Conservation (phyloP, 23 tunicate genomes). For the Aplidium turbinatum region DNA sequence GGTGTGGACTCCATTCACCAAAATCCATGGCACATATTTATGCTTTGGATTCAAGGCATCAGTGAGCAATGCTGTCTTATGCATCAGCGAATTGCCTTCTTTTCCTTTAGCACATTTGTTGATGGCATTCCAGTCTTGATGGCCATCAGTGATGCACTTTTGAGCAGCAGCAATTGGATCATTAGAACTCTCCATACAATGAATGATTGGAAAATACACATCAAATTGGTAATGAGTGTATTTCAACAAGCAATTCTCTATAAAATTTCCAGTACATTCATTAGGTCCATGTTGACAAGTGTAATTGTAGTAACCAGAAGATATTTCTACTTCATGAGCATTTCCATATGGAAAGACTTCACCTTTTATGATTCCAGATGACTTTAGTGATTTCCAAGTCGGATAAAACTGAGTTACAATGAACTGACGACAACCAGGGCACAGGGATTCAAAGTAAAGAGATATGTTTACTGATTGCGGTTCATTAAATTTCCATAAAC, state of each 20-base stretch:
- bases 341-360: constrained; percentile 76
- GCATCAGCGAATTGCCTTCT: constrained; percentile 83
- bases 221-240: constrained; percentile 38
- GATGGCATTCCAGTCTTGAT: constrained; percentile 49
- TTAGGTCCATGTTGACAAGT: constrained; percentile 92
- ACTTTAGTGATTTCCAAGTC: constrained; percentile 59
- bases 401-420: constrained; percentile 64
- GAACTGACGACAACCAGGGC: constrained; percentile 70
- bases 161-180: constrained; percentile 75
- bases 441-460: constrained; percentile 73
- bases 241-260: constrained; percentile 82
- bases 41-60: constrained; percentile 61
- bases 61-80: constrained; percentile 59
- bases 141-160: constrained; percentile 50
- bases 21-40: constrained; percentile 78
- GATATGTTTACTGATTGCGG: constrained; percentile 60
- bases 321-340: constrained; percentile 60
- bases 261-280: constrained; percentile 76
- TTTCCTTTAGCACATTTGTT: constrained; percentile 65
- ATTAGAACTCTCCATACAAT: constrained; percentile 72
- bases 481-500: background rate
- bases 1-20: constrained; percentile 69
- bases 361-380: constrained; percentile 59
- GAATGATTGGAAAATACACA: constrained; percentile 66
- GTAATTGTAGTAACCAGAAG: constrained; percentile 67